Conservation (phyloP, 2,113 vertebrate species). For the Cinclus cinclus region DNA sequence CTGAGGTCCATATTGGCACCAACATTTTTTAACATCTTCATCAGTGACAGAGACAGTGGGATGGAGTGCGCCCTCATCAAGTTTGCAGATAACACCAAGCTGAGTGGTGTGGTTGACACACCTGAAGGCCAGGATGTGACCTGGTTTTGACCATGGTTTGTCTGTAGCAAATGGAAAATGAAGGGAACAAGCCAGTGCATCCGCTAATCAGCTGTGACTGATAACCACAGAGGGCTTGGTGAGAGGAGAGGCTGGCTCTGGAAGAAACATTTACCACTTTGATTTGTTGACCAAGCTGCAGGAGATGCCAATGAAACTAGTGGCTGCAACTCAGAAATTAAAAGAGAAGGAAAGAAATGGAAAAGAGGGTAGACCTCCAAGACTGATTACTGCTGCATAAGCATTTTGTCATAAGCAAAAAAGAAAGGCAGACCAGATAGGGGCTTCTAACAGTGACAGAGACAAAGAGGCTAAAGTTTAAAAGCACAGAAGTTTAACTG, state of each 20-base stretch:
- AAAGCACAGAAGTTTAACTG: constrained; percentile 69
- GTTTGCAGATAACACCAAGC: not conserved
- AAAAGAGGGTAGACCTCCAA: not conserved
- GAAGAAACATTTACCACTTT: not conserved
- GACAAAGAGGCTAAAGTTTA: constrained; percentile 68
- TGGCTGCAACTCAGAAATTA: constrained; percentile 37
- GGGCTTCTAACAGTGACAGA: constrained; percentile 63
- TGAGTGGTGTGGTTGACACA: fast-evolving
- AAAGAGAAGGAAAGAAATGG: constrained; percentile 35
- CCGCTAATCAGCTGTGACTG: not conserved
- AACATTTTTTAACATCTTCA: not conserved
- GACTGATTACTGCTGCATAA: constrained; percentile 59
- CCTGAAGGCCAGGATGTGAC: not conserved
- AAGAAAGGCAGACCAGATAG: constrained; percentile 49
- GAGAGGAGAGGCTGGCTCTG: not conserved
- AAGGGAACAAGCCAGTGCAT: not conserved
- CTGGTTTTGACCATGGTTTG: not conserved
- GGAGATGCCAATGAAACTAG: not conserved
- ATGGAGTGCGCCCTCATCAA: not conserved
- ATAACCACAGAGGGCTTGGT: not conserved
- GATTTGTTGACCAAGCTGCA: not conserved
- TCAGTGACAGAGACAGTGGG: not conserved
- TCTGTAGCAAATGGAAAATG: not conserved
- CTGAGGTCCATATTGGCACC: fast-evolving
- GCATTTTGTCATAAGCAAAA: constrained; percentile 63